phyloP scores from a whole-genome alignment of 2,113 vertebrate genomes.

The Pluvianellus socialis region DNA sequence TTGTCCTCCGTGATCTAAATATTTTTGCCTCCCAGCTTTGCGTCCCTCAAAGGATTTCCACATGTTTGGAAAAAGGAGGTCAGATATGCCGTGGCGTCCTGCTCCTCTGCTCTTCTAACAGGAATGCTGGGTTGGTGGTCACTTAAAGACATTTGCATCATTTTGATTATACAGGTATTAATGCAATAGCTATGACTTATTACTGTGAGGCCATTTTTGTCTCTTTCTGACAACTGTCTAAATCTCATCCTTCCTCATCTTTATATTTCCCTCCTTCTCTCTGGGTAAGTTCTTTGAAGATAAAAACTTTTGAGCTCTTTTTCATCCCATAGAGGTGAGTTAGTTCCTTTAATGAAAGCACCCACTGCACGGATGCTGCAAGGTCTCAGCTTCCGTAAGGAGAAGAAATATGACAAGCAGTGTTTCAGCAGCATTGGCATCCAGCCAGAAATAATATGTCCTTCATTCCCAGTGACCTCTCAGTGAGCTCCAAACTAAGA shows the following conservation, averaged over 20 bases:
- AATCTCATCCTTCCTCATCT: neutral
- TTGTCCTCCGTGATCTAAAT: neutral
- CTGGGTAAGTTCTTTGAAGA: neutral
- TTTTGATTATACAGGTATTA: fast-evolving
- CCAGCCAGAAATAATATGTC: neutral
- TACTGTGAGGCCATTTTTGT: neutral
- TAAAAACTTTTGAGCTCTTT: neutral
- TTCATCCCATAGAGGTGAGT: neutral
- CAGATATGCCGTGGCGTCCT: fast-evolving
- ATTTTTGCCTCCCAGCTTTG: neutral
- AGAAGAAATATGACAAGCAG: neutral
- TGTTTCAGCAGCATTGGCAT: neutral
- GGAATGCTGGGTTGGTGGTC: neutral
- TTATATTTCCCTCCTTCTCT: neutral
- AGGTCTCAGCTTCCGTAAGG: neutral
- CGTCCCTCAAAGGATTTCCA: neutral
- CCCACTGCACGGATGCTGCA: neutral
- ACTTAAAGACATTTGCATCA: neutral
- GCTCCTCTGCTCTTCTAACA: neutral
- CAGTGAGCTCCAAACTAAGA: neutral
- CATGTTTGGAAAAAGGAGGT: neutral
- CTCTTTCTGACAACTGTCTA: neutral
- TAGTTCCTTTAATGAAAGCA: neutral
- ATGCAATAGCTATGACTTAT: neutral
- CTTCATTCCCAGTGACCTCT: neutral